phyloP scores from a whole-genome alignment of 2,888 invertebrate genomes.

The Frankliniella fusca region DNA sequence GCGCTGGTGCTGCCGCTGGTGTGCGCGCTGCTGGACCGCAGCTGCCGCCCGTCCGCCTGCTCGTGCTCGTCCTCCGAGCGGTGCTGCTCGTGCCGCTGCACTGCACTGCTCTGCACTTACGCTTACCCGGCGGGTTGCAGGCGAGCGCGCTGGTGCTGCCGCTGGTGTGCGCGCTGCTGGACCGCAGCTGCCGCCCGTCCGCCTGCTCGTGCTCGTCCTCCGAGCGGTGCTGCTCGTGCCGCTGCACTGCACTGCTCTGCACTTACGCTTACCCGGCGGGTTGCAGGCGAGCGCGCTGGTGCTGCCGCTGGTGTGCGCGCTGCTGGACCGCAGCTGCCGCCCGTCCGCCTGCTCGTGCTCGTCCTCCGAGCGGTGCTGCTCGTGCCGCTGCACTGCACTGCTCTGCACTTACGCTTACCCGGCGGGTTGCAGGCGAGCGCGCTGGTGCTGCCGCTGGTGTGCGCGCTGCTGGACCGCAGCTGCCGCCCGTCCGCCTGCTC shows the following conservation, averaged over 20 bases:
- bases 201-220: too few relatives aligned
- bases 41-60: neutral
- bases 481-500: neutral
- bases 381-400: too few relatives aligned
- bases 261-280: too few relatives aligned
- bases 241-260: too few relatives aligned
- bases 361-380: too few relatives aligned
- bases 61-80: too few relatives aligned
- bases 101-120: too few relatives aligned
- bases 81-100: too few relatives aligned
- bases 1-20: constrained; percentile 1
- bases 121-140: too few relatives aligned
- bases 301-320: neutral
- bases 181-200: neutral
- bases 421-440: neutral
- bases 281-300: constrained; percentile 3
- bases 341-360: neutral
- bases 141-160: constrained; percentile 20
- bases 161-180: neutral
- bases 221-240: too few relatives aligned
- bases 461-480: neutral
- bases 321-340: neutral
- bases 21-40: neutral
- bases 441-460: neutral
- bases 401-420: too few relatives aligned